phyloP scores from a whole-genome alignment of 2,797 vertebrate species.

The Crotalus adamanteus region DNA sequence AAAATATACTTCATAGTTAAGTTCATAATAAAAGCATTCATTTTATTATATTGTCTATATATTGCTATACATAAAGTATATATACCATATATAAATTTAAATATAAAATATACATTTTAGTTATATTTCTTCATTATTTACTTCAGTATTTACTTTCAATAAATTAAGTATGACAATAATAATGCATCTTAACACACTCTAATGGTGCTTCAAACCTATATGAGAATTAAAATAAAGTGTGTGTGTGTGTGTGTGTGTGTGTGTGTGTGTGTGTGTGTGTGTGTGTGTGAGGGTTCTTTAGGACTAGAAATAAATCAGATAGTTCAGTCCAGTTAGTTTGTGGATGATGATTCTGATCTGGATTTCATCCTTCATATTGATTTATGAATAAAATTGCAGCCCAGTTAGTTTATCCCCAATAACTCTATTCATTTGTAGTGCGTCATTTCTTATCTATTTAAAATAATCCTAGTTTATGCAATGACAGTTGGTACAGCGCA shows the following conservation, averaged over 20 bases:
- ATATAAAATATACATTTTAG: no score
- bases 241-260: no score
- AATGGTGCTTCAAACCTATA: not conserved
- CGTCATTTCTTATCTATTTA: not conserved
- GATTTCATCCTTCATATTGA: not conserved
- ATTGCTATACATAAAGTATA: not conserved
- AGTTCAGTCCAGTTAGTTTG: not conserved
- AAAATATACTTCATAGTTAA: not conserved
- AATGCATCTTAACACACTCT: not conserved
- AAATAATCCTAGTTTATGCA: not conserved
- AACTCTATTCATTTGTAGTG: no score
- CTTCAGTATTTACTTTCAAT: not conserved
- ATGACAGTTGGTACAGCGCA: not conserved
- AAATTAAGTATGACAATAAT: not conserved
- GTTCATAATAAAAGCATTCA: not conserved
- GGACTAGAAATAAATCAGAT: no score
- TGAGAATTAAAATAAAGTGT: not conserved
- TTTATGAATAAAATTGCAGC: not conserved
- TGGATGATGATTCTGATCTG: not conserved
- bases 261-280: no score
- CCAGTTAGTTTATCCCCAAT: no score
- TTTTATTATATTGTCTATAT: not conserved
- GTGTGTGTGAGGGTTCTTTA: no score
- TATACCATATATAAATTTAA: no score
- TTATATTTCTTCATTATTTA: not conserved